Conservation (phyloP, 2,888 invertebrate species). For the Arenicola marina region DNA sequence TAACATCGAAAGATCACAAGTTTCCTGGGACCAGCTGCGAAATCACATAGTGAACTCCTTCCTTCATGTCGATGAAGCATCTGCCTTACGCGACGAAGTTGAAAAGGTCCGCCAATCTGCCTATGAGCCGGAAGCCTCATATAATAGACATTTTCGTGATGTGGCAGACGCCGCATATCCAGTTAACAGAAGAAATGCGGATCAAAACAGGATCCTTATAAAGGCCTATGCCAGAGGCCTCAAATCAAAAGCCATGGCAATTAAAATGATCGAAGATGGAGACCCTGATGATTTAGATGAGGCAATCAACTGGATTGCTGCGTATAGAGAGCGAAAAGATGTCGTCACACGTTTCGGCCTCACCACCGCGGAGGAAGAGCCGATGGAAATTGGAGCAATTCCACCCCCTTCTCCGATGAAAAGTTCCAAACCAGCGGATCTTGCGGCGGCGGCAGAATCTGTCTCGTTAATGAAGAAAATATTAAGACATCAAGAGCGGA, state of each 20-base stretch:
- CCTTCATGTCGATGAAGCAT: background rate
- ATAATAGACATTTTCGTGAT: background rate
- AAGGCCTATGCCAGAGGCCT: background rate
- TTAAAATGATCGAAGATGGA: background rate
- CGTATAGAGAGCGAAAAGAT: background rate
- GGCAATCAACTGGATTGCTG: background rate
- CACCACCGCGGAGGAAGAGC: background rate
- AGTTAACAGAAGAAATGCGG: background rate
- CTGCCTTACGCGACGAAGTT: background rate
- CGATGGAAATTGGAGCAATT: background rate
- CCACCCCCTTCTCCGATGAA: background rate
- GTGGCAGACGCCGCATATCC: slow-evolving; percentile 1
- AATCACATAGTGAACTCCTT: background rate
- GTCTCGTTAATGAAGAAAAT: too few species aligned
- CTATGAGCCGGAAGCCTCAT: background rate
- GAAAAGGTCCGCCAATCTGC: background rate
- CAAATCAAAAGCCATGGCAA: background rate
- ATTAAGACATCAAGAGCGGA: too few species aligned
- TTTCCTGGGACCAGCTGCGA: background rate
- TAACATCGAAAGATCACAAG: background rate
- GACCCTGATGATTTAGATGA: background rate
- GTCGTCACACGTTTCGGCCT: background rate
- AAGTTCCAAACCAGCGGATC: too few species aligned
- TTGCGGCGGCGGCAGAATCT: too few species aligned
- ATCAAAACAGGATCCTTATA: background rate